Base-by-base conservation (phyloP, 92 coral and sea anemone genomes). In the Zoanthus gigantus region DNA sequence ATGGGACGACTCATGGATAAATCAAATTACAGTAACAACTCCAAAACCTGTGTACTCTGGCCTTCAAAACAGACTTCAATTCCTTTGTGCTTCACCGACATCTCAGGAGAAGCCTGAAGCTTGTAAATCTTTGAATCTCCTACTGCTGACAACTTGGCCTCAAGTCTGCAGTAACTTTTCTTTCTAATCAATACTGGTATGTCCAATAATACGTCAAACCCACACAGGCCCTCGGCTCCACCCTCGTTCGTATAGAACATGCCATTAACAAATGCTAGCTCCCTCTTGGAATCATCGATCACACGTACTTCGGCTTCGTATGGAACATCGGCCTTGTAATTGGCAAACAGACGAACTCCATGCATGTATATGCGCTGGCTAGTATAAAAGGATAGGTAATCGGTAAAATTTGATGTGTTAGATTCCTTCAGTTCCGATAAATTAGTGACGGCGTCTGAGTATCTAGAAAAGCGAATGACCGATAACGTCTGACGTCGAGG, bases 31-130 rank as follows among this genome's bases (percentile, higher is more conserved):
- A 91, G 81, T 54, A 91, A 66, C 42, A 91, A 68, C 34, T 91
- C 88, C 77, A 88, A 44, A 73, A 91, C 37, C 74, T 91, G 93
- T 63, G 83, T 87, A 31, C 91, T 68, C 58, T 88, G 85, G 13
- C 93, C 90, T 85, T 90, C 93, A 76, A 90, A 90, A 74, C 17
- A 82, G 71, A 90, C 88, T 16, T 90, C 88, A 47, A 90, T 71
- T 30, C 93, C 93, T 23, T 79, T 86, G 15, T 81, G 67, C 72
- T 82, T 87, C 12, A 81, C 90, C 44, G 54, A 42, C 53, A 52
- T 79, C 58, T 15, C 14, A 44, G 90, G 77, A 48, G 29, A 52
- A 30, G 58, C 45, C 37, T 61, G 90, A 83, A 81, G 75, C 75
- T 50, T 37, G 44, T 65, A 11, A 65, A 81, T 74, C 31, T 4